Evolutionary conservation across 2,888 invertebrate genomes (phyloP), one percentile per base, ranked within the genome.

Genomic region (Lepetodrilus schrolli): DNA sequence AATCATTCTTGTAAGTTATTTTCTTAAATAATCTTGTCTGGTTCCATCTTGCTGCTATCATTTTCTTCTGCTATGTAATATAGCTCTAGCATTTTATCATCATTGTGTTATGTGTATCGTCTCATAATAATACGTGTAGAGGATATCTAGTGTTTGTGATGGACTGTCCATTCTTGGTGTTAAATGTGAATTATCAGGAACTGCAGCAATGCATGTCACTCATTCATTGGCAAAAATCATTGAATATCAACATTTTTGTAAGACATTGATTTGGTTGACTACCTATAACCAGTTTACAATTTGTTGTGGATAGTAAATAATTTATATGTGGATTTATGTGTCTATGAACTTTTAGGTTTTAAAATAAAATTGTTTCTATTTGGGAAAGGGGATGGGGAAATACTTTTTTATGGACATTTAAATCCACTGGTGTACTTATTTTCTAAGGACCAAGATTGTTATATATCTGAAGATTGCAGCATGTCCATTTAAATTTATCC

Each of bases 71-170:
- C 43, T 68, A 43, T 38, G 68, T 68, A 68, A 23, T 26, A 68
- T 68, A 68, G 68, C 26, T n/a, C 68, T 68, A 68, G 68, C 68
- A 43, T 43, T 68, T 68, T 47, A 68, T 47, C 30, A 30, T 68
- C 68, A 68, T 68, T 68, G 68, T 68, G 43, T 66, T 38, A 38
- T 43, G 68, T 68, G 68, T 68, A 68, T 68, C 43, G 68, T 47
- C 23, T 47, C 68, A 68, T 68, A 68, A 68, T 68, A 68, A 43
- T n/a, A n/a, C n/a, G 30, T 68, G 68, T 68, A 68, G 68, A 68
- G 47, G 8, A 26, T 17, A 58, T 68, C 47, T 20, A 23, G 68
- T 68, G 68, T 68, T 68, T 68, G 68, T 68, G 68, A 68, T 68
- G 43, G 43, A 43, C 43, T 68, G 43, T 47, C 68, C 47, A 26